Evolutionary conservation across 2,797 vertebrate genomes (phyloP).

Genomic region (Agapornis canus): DNA sequence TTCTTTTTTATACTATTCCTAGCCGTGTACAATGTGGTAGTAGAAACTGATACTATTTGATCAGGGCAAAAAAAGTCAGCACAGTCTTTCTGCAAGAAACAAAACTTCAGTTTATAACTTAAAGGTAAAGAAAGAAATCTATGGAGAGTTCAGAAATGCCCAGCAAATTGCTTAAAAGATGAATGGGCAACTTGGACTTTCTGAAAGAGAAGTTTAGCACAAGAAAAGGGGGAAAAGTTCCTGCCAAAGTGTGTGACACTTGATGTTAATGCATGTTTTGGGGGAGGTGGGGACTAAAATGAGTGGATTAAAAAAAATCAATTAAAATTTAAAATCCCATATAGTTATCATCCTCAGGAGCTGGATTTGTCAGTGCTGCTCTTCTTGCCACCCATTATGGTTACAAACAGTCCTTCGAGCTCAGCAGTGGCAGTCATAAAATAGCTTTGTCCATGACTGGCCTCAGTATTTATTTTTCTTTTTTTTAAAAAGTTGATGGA

Average conservation of each 20-base stretch:
- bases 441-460: not conserved
- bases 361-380: not conserved
- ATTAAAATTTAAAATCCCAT: not conserved
- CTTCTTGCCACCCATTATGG: not conserved
- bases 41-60: constrained; percentile 23
- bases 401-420: not conserved
- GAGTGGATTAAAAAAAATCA: not conserved
- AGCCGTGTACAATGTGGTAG: not conserved
- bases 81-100: constrained; percentile 13
- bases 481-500: not conserved
- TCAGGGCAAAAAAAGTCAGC: not conserved
- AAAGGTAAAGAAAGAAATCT: not conserved
- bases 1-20: not conserved
- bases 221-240: not conserved
- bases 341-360: not conserved
- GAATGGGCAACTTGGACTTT: not conserved
- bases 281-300: not conserved
- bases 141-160: not conserved
- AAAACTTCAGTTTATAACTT: constrained; percentile 30
- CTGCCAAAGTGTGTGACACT: not conserved
- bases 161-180: not conserved
- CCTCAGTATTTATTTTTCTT: not conserved
- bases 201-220: not conserved
- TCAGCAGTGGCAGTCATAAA: not conserved
- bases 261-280: not conserved